These are phyloP conservation scores for Papilio polyxenes DNA, from an alignment of 1,140 invertebrate genomes.

Conservation along the genomic window DNA sequence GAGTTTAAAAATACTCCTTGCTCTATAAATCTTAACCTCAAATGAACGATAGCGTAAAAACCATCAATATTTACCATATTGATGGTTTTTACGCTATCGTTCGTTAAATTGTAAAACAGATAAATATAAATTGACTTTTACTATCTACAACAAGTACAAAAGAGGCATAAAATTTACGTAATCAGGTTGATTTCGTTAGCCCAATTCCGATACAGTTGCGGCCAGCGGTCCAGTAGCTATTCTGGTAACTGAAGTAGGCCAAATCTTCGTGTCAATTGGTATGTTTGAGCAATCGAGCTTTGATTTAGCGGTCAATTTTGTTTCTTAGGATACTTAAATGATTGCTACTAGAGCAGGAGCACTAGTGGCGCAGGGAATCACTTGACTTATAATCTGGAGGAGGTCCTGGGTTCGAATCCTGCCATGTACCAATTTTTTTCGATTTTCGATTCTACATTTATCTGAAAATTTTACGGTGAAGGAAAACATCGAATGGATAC, in stretches of 20 bases:
- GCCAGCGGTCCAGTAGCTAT: slow-evolving; percentile 25
- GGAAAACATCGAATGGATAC: background rate
- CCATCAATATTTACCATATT: too few relatives aligned
- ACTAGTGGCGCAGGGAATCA: too few relatives aligned
- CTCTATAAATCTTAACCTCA: slow-evolving; percentile 1
- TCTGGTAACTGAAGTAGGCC: slow-evolving; percentile 20
- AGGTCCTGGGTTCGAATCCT: too few relatives aligned
- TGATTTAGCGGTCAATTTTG: slow-evolving; percentile 24
- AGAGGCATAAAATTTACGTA: slow-evolving; percentile 16
- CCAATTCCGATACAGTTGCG: slow-evolving; percentile 30
- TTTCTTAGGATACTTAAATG: background rate
- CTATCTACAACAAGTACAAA: background rate
- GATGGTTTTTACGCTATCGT: slow-evolving; percentile 6
- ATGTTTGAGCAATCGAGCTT: slow-evolving; percentile 15
- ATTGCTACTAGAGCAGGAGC: too few relatives aligned
- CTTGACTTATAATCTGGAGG: too few relatives aligned
- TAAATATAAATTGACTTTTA: slow-evolving; percentile 15
- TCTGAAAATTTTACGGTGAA: too few relatives aligned
- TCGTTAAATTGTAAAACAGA: slow-evolving; percentile 7
- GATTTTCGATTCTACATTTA: too few relatives aligned
- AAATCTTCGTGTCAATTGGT: slow-evolving; percentile 28
- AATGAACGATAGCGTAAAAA: too few relatives aligned
- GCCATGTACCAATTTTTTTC: too few relatives aligned
- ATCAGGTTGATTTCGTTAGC: slow-evolving; percentile 14
- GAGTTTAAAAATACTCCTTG: background rate